A percentile compares a stretch with the other conserved stretches of the same genome.
Evolutionary conservation across 2,888 invertebrate genomes (phyloP).

Genomic region (Drosophila bunnanda): DNA sequence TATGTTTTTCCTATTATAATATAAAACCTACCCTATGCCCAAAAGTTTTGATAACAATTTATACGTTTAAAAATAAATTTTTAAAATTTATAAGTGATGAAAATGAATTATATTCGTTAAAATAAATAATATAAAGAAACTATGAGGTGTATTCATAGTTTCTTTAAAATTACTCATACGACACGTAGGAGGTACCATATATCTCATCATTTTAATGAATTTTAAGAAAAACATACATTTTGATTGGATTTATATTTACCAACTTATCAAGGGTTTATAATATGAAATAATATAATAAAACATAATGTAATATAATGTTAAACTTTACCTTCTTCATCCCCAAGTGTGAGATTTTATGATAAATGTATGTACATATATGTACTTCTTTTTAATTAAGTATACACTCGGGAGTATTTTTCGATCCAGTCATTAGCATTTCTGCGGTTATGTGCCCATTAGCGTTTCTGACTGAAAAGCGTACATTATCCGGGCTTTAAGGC

Average conservation of each 20-base stretch:
- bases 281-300: neutral
- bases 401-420: neutral
- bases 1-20: too few relatives aligned
- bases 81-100: too few relatives aligned
- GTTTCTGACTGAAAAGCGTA: conserved; percentile 33
- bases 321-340: neutral
- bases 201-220: neutral
- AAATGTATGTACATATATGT: neutral
- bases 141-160: neutral
- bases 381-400: conserved; percentile 8
- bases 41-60: too few relatives aligned
- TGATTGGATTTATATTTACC: neutral
- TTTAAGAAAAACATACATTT: neutral
- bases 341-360: neutral
- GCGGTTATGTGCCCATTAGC: conserved; percentile 28
- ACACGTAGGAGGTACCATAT: neutral
- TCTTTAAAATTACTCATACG: neutral
- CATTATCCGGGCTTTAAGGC: conserved; percentile 51
- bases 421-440: conserved; percentile 7
- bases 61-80: too few relatives aligned
- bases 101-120: too few relatives aligned
- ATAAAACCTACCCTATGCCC: too few relatives aligned
- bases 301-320: neutral
- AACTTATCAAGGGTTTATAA: neutral
- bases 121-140: too few relatives aligned